Evolutionary conservation across 1,140 invertebrate genomes (phyloP).

Genomic region (Nasonia giraulti): DNA sequence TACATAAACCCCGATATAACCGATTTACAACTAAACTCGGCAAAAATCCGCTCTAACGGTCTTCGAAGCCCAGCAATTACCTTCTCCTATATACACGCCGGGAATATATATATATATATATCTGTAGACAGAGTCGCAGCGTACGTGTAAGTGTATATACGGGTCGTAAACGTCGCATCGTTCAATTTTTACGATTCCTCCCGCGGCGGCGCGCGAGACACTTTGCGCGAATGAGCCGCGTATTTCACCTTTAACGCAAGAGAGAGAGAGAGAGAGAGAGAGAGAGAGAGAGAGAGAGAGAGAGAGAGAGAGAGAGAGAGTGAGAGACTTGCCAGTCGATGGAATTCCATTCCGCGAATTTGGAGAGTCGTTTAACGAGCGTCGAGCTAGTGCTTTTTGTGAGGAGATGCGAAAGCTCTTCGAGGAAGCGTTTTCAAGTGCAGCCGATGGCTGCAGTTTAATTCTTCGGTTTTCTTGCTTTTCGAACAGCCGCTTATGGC

Average conservation of each 20-base stretch:
- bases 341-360: conserved; percentile 24
- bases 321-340: background rate
- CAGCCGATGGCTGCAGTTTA: background rate
- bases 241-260: conserved; percentile 23
- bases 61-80: background rate
- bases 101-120: conserved; percentile 6
- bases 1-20: background rate
- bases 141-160: background rate
- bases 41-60: background rate
- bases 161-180: background rate
- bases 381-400: background rate
- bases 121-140: background rate
- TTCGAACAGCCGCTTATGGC: too few relatives aligned
- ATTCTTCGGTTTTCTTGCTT: background rate
- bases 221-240: conserved; percentile 5
- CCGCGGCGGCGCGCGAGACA: background rate
- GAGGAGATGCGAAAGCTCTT: background rate
- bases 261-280: too few relatives aligned
- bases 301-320: too few relatives aligned
- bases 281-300: too few relatives aligned
- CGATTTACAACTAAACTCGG: background rate
- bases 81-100: background rate
- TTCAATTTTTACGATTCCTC: conserved; percentile 22
- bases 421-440: background rate
- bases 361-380: background rate